phyloP scores from a whole-genome alignment of 2,797 vertebrate species.

The Tolypeutes matacus region DNA sequence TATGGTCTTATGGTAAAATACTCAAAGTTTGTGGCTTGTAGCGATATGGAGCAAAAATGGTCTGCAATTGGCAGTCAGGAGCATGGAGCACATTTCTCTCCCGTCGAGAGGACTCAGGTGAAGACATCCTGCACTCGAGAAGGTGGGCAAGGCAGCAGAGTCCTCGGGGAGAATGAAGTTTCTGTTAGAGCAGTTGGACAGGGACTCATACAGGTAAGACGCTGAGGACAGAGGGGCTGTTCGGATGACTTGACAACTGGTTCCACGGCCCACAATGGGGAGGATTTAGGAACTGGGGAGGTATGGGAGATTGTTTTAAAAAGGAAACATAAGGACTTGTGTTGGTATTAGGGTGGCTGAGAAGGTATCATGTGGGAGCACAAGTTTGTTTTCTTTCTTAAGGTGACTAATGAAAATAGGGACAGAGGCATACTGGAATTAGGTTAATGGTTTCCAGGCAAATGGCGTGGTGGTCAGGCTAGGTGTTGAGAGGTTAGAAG shows the following conservation, averaged over 20 bases:
- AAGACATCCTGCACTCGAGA: background rate
- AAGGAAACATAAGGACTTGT: background rate
- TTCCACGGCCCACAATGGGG: background rate
- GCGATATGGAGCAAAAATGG: background rate
- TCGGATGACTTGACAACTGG: background rate
- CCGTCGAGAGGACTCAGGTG: background rate
- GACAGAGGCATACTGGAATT: background rate
- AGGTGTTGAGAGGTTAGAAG: background rate
- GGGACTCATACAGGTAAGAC: background rate
- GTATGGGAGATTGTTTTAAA: no score
- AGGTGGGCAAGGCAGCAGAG: background rate
- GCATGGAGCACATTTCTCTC: background rate
- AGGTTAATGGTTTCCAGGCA: background rate
- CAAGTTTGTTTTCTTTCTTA: background rate
- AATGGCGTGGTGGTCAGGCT: background rate
- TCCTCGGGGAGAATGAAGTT: background rate
- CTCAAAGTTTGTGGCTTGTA: background rate
- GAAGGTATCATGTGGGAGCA: background rate
- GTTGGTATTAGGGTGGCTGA: background rate
- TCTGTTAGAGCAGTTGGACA: background rate
- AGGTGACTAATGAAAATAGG: background rate
- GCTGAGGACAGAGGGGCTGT: background rate
- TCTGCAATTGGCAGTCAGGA: background rate
- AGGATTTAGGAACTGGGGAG: background rate
- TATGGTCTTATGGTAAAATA: background rate